Evolutionary conservation across 2,797 vertebrate species (phyloP).

Genomic region (Sebastes reedi): DNA sequence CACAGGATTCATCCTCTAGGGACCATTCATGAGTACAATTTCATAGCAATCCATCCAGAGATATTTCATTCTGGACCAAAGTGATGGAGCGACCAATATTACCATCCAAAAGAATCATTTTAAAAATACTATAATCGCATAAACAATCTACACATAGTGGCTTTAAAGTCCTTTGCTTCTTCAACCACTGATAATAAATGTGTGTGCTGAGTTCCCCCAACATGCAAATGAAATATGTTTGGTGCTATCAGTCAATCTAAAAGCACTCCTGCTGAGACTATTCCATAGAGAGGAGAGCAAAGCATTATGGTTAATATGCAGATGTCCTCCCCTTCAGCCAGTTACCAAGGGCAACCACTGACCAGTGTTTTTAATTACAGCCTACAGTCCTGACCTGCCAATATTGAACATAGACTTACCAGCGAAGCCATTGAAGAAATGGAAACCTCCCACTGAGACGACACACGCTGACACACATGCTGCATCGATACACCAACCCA

Average conservation of each 20-base stretch:
- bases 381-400: conserved; percentile 24
- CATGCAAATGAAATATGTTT: not conserved
- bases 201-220: not conserved
- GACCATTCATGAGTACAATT: not conserved
- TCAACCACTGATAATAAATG: not conserved
- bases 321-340: conserved; percentile 43
- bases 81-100: too few relatives aligned
- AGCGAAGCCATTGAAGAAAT: not conserved
- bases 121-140: not conserved
- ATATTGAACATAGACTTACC: conserved; percentile 1
- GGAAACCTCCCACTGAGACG: not conserved
- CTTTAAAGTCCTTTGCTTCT: not conserved
- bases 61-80: not conserved
- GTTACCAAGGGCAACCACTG: conserved; percentile 44
- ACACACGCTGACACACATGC: not conserved
- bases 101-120: not conserved
- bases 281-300: conserved; percentile 26
- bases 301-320: conserved; percentile 46
- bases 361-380: conserved; percentile 45
- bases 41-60: not conserved
- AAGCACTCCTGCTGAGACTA: conserved; percentile 22
- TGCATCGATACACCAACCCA: not conserved
- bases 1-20: not conserved
- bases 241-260: conserved; percentile 10
- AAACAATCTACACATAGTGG: not conserved